phyloP scores from a whole-genome alignment of 2,797 vertebrate species.

The Sebastes hubbsi region DNA sequence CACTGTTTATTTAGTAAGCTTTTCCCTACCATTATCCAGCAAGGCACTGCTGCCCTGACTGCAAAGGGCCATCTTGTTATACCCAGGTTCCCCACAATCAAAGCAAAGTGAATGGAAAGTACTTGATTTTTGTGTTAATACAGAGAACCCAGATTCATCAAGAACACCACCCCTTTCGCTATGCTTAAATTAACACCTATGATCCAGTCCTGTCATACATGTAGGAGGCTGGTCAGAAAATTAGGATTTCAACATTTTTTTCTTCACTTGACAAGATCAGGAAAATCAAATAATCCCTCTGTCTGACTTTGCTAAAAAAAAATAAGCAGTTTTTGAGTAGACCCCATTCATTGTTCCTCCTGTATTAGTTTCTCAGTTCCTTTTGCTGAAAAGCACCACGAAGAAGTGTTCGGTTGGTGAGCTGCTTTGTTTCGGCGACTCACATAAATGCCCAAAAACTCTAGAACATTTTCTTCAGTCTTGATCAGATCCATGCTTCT shows the following conservation, averaged over 20 bases:
- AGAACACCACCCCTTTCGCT: background rate
- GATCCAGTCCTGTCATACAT: background rate
- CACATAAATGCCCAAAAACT: background rate
- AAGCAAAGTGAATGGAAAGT: background rate
- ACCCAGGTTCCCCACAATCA: background rate
- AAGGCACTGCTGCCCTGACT: background rate
- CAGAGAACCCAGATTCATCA: background rate
- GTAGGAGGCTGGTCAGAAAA: background rate
- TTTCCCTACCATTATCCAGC: background rate
- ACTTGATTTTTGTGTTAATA: background rate
- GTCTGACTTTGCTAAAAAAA: background rate
- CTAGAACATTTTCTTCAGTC: background rate
- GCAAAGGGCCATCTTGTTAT: background rate
- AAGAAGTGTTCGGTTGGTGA: background rate
- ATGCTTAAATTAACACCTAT: background rate
- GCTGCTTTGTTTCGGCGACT: background rate
- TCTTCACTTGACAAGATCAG: background rate
- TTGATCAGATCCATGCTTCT: background rate
- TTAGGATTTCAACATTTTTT: background rate
- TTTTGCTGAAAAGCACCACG: background rate
- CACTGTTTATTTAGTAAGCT: background rate
- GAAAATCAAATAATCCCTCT: background rate
- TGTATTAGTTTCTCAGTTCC: background rate
- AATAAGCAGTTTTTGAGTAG: background rate
- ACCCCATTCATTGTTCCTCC: background rate